Evolutionary conservation across 2,888 invertebrate genomes (phyloP), one percentile per base, ranked within the genome.

Genomic region (Pharmacophagus antenor): DNA sequence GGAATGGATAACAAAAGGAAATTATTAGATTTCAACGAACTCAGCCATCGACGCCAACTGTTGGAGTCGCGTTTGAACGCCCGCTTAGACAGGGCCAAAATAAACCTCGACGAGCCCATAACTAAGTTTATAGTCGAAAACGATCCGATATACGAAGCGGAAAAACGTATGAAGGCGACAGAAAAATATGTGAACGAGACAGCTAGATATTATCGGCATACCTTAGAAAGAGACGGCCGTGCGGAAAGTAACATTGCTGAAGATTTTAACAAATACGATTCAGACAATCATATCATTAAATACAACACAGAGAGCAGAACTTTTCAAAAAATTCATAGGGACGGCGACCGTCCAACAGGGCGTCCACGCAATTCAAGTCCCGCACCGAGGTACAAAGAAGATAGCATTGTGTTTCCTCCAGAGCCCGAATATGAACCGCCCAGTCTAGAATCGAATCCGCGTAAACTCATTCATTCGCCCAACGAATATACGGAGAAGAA

Each of bases 11-110:
- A 93, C 20, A 92, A 92, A 70, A 86, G 92, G 61, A 91, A 92
- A 60, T 81, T 83, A 49, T 78, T 88, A 67, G 83, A 89, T 68
- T 91, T 91, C 42, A 91, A 91, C 68, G 94, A 95, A 72, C 76
- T 96, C 60, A 95, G 95, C 71, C 94, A 95, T 27, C 88, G 96
- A 54, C 90, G 96, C 17, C 94, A 95, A 63, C 91, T 95, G 42
- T 85, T 96, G 17, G 95, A 96, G 77, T 95, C 95, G 0, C 91
- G 95, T 62, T 92, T 96, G 51, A 93, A 94, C 61, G 94, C 94
- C 27, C 91, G 87, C 65, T 74, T 80, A 61, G 89, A 87, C 56
- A 77, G 88, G 2, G 87, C 85, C 59, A 81, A 74, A 65, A 69
- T 76, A 18, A 78, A 76, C 63, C 70, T 80, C n/a, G 85, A 80